Conservation (phyloP, 2,797 vertebrate genomes). For the Merluccius polli region DNA sequence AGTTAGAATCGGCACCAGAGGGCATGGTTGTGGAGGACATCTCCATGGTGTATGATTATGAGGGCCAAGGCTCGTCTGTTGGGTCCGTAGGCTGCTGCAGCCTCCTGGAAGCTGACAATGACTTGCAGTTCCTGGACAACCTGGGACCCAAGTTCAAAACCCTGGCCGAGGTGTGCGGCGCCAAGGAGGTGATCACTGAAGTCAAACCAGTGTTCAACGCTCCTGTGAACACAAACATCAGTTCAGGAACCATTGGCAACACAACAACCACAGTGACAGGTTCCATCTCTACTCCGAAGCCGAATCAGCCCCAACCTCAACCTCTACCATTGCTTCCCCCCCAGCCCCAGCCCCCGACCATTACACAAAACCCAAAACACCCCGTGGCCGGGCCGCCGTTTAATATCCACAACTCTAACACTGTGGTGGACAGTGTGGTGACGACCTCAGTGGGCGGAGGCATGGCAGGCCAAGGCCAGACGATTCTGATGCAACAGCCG, state of each 20-base stretch:
- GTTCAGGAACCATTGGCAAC: constrained; percentile 7
- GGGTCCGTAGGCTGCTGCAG: constrained; percentile 86
- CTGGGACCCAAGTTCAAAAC: constrained; percentile 89
- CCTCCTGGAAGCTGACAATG: constrained; percentile 74
- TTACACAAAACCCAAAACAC: constrained; percentile 10
- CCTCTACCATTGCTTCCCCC: constrained; percentile 20
- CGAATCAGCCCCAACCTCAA: constrained; percentile 30
- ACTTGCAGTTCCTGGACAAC: constrained; percentile 82
- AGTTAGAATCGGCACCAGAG: constrained; percentile 60
- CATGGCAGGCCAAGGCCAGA: constrained; percentile 42
- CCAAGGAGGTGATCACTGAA: constrained; percentile 47
- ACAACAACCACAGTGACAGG: constrained; percentile 22
- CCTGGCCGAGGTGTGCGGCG: constrained; percentile 76
- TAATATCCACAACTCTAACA: constrained; percentile 19
- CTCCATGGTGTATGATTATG: constrained; percentile 74
- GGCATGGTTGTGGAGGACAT: constrained; percentile 65
- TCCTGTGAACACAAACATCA: constrained; percentile 19
- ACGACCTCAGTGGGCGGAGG: constrained; percentile 20
- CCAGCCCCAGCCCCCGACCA: constrained; percentile 8
- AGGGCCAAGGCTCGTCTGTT: constrained; percentile 74
- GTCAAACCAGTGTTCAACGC: background rate
- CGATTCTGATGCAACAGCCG: constrained; percentile 61
- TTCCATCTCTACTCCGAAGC: constrained; percentile 3
- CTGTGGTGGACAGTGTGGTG: constrained; percentile 8
- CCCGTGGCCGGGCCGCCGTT: constrained; percentile 29